Base-by-base conservation (phyloP, 2,888 invertebrate species). In the Eutolmus rufibarbis region DNA sequence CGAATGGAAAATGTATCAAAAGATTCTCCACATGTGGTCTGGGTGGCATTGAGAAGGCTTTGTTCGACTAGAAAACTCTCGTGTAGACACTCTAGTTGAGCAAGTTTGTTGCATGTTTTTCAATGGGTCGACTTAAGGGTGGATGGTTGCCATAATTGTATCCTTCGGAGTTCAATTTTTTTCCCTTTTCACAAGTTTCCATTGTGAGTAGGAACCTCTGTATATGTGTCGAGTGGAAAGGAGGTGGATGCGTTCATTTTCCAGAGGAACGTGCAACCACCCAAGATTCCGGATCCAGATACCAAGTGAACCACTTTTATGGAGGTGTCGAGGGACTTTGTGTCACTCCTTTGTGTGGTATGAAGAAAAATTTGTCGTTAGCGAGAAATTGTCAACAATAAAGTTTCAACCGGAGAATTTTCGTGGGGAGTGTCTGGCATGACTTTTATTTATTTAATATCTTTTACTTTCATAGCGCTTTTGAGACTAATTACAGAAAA, bases 61-160 rank as follows among this genome's bases (percentile, higher is more conserved):
- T 88, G 87, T 88, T 87, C 77, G 78, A 87, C 88, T 87, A 87
- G 88, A 88, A 88, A 88, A 87, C 88, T 87, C 87, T 87, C 87
- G 87, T 88, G 88, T 88, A 88, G 88, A 88, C 88, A 88, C 88
- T 88, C 87, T 88, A 85, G 88, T 88, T 79, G 87, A 88, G 87
- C 88, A 88, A 88, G 87, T 88, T 88, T 88, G 87, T 87, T 87
- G 86, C 87, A 87, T 88, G 88, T 88, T 85, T 78, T 85, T 85
- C 86, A 86, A 88, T 88, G 82, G 88, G 87, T 43, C 86, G 86
- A 77, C 77, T 76, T 86, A 77, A 78, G 86, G 78, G 77, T 77
- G 78, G 78, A 86, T 76, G 74, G 79, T 87, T 86, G 86, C 87
- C 87, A 88, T 87, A 88, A 87, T 88, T 88, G 88, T 88, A 85